Conservation (phyloP, 2,113 vertebrate species). For the Pheucticus melanocephalus region DNA sequence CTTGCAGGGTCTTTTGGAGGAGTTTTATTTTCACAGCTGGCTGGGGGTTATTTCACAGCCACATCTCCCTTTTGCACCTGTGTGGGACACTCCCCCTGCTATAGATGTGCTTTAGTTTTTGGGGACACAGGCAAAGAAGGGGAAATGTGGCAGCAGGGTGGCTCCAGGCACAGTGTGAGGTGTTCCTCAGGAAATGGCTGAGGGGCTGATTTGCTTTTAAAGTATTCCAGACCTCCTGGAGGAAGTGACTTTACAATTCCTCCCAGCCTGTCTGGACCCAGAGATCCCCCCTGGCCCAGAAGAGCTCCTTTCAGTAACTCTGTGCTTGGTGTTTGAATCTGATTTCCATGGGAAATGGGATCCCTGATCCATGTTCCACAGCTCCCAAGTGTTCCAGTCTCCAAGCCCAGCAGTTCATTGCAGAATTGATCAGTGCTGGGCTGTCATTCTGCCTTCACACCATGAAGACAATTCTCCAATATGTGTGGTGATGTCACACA, state of each 20-base stretch:
- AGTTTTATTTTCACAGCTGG: background rate
- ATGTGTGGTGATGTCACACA: background rate
- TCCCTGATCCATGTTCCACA: fast-evolving
- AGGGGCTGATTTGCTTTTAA: background rate
- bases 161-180: background rate
- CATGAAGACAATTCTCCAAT: background rate
- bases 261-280: background rate
- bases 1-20: fast-evolving
- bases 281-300: background rate
- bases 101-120: background rate
- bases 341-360: background rate
- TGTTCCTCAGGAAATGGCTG: background rate
- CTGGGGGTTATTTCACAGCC: background rate
- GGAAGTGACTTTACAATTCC: background rate
- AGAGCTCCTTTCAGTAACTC: background rate
- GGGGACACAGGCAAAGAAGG: background rate
- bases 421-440: background rate
- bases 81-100: too few species aligned
- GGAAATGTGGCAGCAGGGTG: background rate
- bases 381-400: background rate
- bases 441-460: background rate
- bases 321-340: background rate
- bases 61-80: background rate
- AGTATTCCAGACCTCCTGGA: background rate
- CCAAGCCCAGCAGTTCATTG: background rate